Percentiles rank a stretch among this genome's conserved stretches.
Evolutionary conservation across 2,888 invertebrate species (phyloP).

Genomic region (Plutella xylostella): DNA sequence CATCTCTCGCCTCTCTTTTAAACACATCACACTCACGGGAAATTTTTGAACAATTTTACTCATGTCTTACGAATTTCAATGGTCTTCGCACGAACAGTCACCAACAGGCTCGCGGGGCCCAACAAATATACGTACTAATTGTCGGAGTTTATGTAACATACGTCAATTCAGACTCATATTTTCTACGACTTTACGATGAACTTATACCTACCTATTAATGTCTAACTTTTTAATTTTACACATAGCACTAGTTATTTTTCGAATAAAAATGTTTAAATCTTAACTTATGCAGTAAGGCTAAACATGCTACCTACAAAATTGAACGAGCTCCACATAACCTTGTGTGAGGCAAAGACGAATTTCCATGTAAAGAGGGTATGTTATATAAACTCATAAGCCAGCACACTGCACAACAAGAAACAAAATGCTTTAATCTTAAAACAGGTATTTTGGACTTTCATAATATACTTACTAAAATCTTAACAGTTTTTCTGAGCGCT

Average conservation of each 20-base stretch:
- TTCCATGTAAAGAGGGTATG: too few species aligned
- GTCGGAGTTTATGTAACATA: slow-evolving; percentile 5
- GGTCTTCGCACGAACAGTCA: too few species aligned
- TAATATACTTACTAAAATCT: slow-evolving; percentile 54
- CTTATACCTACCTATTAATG: too few species aligned
- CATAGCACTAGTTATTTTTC: too few species aligned
- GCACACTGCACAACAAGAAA: slow-evolving; percentile 53
- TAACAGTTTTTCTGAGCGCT: too few species aligned
- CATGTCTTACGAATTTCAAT: neutral
- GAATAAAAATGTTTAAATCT: too few species aligned
- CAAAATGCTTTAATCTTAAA: slow-evolving; percentile 63
- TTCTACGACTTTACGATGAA: too few species aligned
- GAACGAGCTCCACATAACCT: neutral
- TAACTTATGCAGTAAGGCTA: too few species aligned
- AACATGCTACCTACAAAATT: neutral
- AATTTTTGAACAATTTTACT: neutral
- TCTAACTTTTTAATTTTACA: too few species aligned
- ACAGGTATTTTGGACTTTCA: slow-evolving; percentile 65
- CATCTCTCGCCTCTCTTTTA: neutral
- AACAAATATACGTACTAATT: slow-evolving; percentile 3
- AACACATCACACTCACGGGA: neutral
- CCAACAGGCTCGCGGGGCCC: too few species aligned
- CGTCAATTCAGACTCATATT: slow-evolving; percentile 2
- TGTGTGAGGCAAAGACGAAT: too few species aligned
- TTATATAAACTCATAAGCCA: slow-evolving; percentile 16